Evolutionary conservation across 2,888 invertebrate genomes (phyloP), one percentile per base, ranked within the genome.

Genomic region (Tillus elongatus): DNA sequence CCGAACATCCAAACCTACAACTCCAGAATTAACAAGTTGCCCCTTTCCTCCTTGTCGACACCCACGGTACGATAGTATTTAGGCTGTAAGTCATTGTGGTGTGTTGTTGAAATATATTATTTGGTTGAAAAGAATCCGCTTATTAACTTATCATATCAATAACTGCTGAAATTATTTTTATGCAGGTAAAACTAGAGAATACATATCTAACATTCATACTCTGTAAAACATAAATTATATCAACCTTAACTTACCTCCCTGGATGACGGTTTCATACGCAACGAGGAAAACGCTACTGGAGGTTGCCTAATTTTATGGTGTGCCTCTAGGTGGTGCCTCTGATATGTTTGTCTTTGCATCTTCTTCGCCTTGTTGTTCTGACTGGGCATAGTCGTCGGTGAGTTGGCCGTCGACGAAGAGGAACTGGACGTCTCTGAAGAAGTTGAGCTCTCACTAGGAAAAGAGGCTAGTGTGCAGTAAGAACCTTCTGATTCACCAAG

Each of bases 401-500:
- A 13, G 37, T 39, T 13, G 45, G 45, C 15, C n/a, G n/a, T n/a
- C n/a, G n/a, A n/a, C n/a, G n/a, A n/a, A n/a, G 44, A 31, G 36
- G 43, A 15, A 36, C 39, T 28, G 32, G 43, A 8, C 11, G 30
- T 33, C 4, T 14, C 26, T 3, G 52, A 45, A 56, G 37, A 51
- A 30, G 54, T 54, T 15, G 51, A 49, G 33, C 36, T 30, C 24
- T 54, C 54, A 37, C 54, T 53, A 33, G 60, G 68, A 49, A 74
- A 74, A 39, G 72, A 72, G 47, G 74, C 75, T 58, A 75, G 61
- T 44, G 73, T 74, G 60, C 74, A 75, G 57, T 74, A 74, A 51
- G 74, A 74, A 48, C 75, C 75, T 65, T 72, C 71, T 52, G 71
- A 71, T 63, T 75, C 75, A 50, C 75, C 74, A 54, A 75, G 73